Conservation (phyloP, 2,113 vertebrate genomes). For the Acanthochromis polyacanthus region DNA sequence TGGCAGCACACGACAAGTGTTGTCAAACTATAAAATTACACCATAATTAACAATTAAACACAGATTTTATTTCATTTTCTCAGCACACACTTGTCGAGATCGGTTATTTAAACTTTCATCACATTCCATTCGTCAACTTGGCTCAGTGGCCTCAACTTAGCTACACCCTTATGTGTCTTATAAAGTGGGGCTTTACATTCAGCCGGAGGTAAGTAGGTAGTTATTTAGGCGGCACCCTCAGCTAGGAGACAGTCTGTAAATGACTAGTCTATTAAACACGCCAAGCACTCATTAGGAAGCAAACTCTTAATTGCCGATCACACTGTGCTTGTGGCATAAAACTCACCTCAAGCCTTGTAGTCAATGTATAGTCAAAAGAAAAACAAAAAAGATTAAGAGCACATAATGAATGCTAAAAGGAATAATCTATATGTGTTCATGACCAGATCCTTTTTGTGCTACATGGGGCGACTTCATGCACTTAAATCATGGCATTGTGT, state of each 20-base stretch:
- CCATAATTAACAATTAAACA: not conserved
- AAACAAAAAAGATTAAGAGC: not conserved
- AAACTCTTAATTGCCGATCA: conserved; percentile 6
- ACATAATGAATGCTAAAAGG: not conserved
- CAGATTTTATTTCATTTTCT: not conserved
- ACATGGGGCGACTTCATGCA: not conserved
- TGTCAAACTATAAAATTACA: not conserved
- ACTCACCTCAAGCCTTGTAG: not conserved
- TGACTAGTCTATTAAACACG: not conserved
- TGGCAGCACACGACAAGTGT: not conserved
- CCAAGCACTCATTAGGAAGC: not conserved
- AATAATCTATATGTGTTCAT: not conserved
- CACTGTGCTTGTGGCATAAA: not conserved
- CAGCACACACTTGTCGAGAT: not conserved
- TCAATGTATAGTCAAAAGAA: not conserved
- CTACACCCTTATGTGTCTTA: not conserved
- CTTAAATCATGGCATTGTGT: conserved; percentile 3
- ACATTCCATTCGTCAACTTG: not conserved
- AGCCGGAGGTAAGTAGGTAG: not conserved
- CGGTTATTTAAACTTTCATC: not conserved
- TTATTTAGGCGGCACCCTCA: not conserved
- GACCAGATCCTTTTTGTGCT: not conserved
- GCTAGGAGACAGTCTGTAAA: not conserved
- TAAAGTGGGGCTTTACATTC: not conserved
- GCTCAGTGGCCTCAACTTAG: not conserved